Evolutionary conservation across 30 jellyfish, hydroid and myxozoan genomes (phyloP), one percentile per base, ranked within the genome.

Genomic region (Mastigias papua): DNA sequence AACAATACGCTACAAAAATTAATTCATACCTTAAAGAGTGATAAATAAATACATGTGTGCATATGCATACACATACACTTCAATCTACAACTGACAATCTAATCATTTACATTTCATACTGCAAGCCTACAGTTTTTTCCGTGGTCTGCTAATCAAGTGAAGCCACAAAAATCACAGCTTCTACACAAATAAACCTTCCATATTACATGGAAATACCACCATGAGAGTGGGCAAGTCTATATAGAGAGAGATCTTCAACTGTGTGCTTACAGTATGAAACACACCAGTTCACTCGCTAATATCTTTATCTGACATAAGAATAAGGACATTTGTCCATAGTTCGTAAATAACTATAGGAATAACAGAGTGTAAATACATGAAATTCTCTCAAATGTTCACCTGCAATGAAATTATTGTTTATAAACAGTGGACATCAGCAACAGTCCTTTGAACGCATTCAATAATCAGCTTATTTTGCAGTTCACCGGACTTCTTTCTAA

Each of bases 391-490:
- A 54, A 19, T 2, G 76, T 64, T 37, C 68, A 72, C 85, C 94
- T 85, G 88, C 22, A 85, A 85, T 27, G 21, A 60, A 85, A 71
- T 34, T 16, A 19, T 48, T 54, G 26, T n/a, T 37, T 54, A 61
- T 11, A 20, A 73, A 68, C 78, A 29, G 66, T 32, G 81, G 26
- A n/a, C n/a, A n/a, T 26, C 81, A 63, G 67, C 69, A 34, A 80
- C 70, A 19, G 90, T 63, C 90, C 65, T 20, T 48, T 34, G 51
- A 31, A 34, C 31, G 61, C 48, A 78, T 73, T 73, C 88, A 32
- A 34, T 20, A n/a, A 68, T 25, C 63, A 66, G 75, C 70, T 34
- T 46, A 82, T 70, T 33, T 60, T 63, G 73, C 83, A 85, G 88
- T 66, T 49, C 81, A 42, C 78, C 58, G 82, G 82, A 60, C 35